A percentile compares a stretch with the other conserved stretches of the same genome.
Evolutionary conservation across 2,113 vertebrate species (phyloP).

Genomic region (Antigone vipio): DNA sequence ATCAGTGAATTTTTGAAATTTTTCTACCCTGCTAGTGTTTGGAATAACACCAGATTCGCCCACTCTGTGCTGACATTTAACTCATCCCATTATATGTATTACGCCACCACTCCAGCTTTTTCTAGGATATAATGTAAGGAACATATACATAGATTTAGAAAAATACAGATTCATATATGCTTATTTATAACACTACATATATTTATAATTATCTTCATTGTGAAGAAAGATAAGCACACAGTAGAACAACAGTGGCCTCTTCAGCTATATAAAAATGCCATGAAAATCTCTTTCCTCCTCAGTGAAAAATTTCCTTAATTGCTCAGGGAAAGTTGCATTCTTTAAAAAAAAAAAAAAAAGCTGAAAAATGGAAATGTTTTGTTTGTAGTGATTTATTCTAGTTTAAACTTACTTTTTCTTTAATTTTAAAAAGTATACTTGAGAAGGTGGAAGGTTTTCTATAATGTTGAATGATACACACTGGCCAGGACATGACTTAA

Average conservation of each 20-base stretch:
- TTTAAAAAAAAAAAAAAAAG: background rate
- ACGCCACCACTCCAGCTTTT: slow-evolving; percentile 14
- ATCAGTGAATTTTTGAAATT: background rate
- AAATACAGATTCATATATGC: background rate
- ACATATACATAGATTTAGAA: slow-evolving; percentile 24
- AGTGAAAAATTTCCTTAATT: background rate
- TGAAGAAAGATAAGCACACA: background rate
- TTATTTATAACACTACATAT: background rate
- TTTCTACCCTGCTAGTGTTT: slow-evolving; percentile 4
- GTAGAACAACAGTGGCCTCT: background rate
- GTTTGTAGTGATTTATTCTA: background rate
- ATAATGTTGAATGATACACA: background rate
- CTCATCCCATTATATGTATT: slow-evolving; percentile 24
- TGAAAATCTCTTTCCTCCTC: background rate
- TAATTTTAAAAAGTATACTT: background rate
- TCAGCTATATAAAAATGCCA: background rate
- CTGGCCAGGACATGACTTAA: background rate
- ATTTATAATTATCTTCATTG: slow-evolving; percentile 33
- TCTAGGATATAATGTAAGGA: slow-evolving; percentile 12
- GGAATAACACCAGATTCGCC: slow-evolving; percentile 47
- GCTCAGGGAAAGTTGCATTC: background rate
- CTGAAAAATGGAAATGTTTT: background rate
- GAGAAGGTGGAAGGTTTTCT: background rate
- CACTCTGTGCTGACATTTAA: slow-evolving; percentile 61
- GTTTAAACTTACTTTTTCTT: background rate